Base-by-base conservation (phyloP, 2,113 vertebrate species). In the Dipodomys spectabilis region DNA sequence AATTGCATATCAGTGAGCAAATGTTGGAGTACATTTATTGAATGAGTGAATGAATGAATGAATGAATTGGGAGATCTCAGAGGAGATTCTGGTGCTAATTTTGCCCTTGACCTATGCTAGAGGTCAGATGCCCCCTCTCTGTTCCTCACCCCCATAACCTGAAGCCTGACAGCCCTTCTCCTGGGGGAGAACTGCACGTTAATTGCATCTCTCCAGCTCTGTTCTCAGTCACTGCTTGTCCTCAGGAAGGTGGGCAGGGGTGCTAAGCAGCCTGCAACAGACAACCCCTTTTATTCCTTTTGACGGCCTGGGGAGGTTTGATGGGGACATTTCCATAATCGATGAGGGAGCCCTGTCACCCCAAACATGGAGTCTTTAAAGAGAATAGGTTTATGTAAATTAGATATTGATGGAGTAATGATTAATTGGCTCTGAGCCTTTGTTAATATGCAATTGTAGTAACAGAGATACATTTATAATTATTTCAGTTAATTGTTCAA, bases 341-440 rank as follows among this genome's bases (percentile, higher is more conserved):
- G 98, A 99, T 99, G 98, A 99, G 97, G 98, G 98, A 98, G 98
- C 98, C 98, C 98, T 99, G 98, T 99, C 99, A 99, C 99, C 99
- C 98, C 98, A 99, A 99, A 99, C 98, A 98, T 97, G 97, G 98
- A 99, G 98, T 98, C 98, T 99, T 99, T 99, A 99, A 99, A 98
- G 98, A 98, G 98, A 99, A 99, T 98, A 99, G 99, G 98, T 99
- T 99, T 99, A 99, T 99, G 99, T 98, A 99, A 99, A 99, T 99
- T 98, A 98, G 98, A 98, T 99, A 99, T 99, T 98, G 99, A 99
- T 98, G 98, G 97, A 96, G 97, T 98, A 98, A 99, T 99, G 99
- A 99, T 99, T 99, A 99, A 99, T 99, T 99, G 99, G 98, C 98
- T 98, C 98, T 97, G 97, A 98, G 98, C 98, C 98, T 98, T 98